Evolutionary conservation across 1,140 invertebrate genomes (phyloP), one percentile per base, ranked within the genome.

Genomic region (Drosophila pandora): DNA sequence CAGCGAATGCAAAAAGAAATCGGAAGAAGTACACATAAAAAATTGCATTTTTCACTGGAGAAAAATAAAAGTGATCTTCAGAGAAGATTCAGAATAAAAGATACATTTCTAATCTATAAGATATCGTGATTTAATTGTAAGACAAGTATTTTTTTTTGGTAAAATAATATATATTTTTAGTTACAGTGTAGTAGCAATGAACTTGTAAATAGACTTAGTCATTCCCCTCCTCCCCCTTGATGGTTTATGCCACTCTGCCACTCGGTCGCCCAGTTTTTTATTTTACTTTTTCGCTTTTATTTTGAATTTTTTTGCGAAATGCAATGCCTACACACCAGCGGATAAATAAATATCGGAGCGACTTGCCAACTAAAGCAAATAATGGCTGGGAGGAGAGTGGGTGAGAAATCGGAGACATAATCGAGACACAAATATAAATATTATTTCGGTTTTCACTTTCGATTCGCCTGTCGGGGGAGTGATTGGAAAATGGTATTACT

Each of bases 291-390:
- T 17, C 17, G 17, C 17, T 17, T 25, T 25, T 25, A 25, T 25
- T 25, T 37, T 37, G 3, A 56, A 79, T 28, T 28, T 28, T 28
- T 85, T 77, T 58, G 76, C 81, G 81, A 84, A 84, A 84, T 84
- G 81, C 81, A 73, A 80, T 71, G 67, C 80, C 81, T 61, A 13
- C 32, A 32, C 45, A 56, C 52, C 75, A 56, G 64, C 75, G 52
- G 60, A 74, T 74, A 83, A 83, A 83, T 83, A 83, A 83, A 83
- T 76, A 83, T 63, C 56, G 63, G 8, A 9, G 17, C 7, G 62
- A 32, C 61, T 67, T 28, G 65, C 62, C 45, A 71, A 64, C 49
- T 49, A 64, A 60, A 22, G 60, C 30, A 69, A 59, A 69, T 52
- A 69, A 58, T 57, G 13, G 39, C 17, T 17, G 17, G 32, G 28